phyloP scores from a whole-genome alignment of 2,113 vertebrate genomes.

The Cisticola juncidis region DNA sequence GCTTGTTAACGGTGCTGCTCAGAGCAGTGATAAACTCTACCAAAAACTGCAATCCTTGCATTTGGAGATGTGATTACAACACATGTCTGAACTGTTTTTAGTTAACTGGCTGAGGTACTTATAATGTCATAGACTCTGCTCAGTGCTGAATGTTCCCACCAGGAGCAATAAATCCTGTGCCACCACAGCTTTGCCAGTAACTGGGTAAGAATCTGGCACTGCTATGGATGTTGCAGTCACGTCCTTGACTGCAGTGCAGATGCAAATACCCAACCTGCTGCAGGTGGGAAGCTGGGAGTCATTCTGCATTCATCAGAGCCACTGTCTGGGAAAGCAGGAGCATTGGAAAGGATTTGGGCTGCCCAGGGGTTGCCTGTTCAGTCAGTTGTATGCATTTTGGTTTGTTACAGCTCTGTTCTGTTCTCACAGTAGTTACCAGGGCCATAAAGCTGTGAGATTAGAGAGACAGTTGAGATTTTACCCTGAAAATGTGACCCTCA shows the following conservation, averaged over 20 bases:
- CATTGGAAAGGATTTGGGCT: background rate
- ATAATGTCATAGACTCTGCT: background rate
- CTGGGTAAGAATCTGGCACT: background rate
- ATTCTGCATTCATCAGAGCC: background rate
- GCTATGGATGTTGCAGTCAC: background rate
- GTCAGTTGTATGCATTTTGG: background rate
- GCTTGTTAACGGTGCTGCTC: background rate
- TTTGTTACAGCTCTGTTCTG: background rate
- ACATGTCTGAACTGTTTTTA: background rate
- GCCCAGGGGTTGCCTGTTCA: background rate
- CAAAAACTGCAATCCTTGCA: constrained; percentile 30
- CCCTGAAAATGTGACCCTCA: background rate
- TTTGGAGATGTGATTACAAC: constrained; percentile 24
- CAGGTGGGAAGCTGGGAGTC: background rate
- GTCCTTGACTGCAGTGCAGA: background rate
- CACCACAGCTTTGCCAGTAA: background rate
- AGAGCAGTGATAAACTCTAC: constrained; percentile 36
- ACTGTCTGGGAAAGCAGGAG: background rate
- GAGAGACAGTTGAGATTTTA: background rate
- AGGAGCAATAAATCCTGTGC: background rate
- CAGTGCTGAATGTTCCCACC: background rate
- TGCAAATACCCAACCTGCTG: background rate
- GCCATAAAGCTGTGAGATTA: background rate
- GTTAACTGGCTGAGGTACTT: constrained; percentile 26
- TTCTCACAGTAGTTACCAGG: background rate